These are phyloP conservation scores for Blera fallax DNA, from an alignment of 2,888 invertebrate genomes.

Conservation along the genomic window DNA sequence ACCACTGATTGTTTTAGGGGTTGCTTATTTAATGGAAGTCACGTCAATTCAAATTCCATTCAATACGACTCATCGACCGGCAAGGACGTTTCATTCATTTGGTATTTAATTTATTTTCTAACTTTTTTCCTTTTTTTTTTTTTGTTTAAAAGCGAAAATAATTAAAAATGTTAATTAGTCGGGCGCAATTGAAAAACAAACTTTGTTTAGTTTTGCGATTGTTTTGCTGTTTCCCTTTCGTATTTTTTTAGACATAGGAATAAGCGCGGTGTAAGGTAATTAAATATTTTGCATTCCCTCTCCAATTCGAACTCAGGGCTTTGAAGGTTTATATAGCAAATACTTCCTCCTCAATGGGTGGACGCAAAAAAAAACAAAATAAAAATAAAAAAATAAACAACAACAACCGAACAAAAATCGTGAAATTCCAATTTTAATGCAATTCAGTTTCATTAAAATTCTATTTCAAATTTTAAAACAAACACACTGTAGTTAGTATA, in stretches of 20 bases:
- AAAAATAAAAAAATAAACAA: not conserved
- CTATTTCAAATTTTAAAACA: constrained; percentile 57
- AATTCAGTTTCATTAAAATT: constrained; percentile 67
- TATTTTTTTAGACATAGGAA: constrained; percentile 15
- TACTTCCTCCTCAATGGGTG: constrained; percentile 41
- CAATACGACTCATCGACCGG: constrained; percentile 45
- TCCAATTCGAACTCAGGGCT: constrained; percentile 28
- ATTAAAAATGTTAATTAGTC: constrained; percentile 68
- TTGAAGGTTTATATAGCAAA: constrained; percentile 40
- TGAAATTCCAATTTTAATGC: constrained; percentile 66
- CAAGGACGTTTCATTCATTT: constrained; percentile 23
- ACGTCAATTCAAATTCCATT: constrained; percentile 55
- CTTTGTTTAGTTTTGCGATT: constrained; percentile 35
- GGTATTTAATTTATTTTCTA: constrained; percentile 1
- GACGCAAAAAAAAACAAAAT: constrained; percentile 8
- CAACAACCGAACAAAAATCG: constrained; percentile 16
- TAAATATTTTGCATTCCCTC: constrained; percentile 54
- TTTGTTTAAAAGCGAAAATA: constrained; percentile 31
- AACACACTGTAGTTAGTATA: not conserved
- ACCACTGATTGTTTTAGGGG: not conserved
- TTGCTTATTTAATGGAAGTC: constrained; percentile 12
- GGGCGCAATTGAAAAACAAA: constrained; percentile 60
- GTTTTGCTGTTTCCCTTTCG: not conserved
- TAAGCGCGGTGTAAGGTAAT: constrained; percentile 41
- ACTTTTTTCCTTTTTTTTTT: not conserved